Evolutionary conservation across 2,888 invertebrate genomes (phyloP), one percentile per base, ranked within the genome.

Genomic region (Eupithecia exiguata): DNA sequence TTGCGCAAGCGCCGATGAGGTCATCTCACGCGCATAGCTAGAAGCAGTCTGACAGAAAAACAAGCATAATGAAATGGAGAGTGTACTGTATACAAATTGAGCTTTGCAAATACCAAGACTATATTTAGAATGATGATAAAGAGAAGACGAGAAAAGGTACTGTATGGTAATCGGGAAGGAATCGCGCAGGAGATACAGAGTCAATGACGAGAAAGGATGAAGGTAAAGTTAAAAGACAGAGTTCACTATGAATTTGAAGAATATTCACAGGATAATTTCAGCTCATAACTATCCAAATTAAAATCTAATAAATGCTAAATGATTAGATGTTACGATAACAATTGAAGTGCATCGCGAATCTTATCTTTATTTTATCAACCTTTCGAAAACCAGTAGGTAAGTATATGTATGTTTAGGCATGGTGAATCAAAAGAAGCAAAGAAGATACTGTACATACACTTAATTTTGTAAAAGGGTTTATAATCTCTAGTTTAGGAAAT

Each of bases 1-100:
- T 79, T 81, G 78, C 78, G 78, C 76, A 81, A 79, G 78, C 72
- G 74, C 68, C 71, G 61, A 72, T 71, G 73, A 74, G 75, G 72
- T 79, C 78, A 80, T 76, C 75, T 77, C 77, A 71, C 70, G 68
- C 70, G 70, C 72, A 70, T 74, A 68, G 25, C 12, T 7, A 5
- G 18, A 46, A 7, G 25, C 21, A 58, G 46, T 70, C 58, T 49
- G 74, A 75, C 69, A 70, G 68, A 79, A 75, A 77, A 72, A 76
- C 43, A 38, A 61, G 25, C 58, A 69, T 30, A 79, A 75, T 70
- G 74, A 82, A 80, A 81, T 73, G 73, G 78, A 80, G 77, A 81
- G 80, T 79, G 69, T 65, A 70, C 10, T 63, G 70, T 49, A 63
- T 67, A 70, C 74, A 30, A 74, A 78, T 77, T 74, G 70, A 71